Evolutionary conservation across 2,888 invertebrate species (phyloP), one percentile per base, ranked within the genome.

Genomic region (Odontothrips loti): DNA sequence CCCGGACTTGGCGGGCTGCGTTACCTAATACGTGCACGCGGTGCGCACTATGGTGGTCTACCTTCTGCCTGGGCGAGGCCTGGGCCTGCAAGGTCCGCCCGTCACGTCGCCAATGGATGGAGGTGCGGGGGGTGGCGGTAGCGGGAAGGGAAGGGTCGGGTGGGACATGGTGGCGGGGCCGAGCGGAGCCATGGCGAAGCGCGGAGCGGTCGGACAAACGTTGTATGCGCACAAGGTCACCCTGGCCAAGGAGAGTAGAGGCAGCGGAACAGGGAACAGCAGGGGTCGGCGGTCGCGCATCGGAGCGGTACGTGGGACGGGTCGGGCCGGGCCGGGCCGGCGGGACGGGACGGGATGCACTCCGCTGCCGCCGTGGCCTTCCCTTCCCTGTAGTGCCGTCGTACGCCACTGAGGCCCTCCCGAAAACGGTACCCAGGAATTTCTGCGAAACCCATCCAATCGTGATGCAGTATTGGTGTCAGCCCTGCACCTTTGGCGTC

Each of bases 211-310:
- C 4, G 12, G 23, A 12, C 68, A 27, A 27, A 12, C 27, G 68
- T 27, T 27, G 68, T 27, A 27, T 75, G 68, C 68, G 27, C 68
- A 75, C 68, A 75, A 75, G 68, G 68, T 75, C 68, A 75, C 68
- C 68, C 68, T 75, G 68, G 23, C 68, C 68, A 75, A 75, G 68
- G 68, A 75, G 68, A 75, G 23, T 43, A 6, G 34, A n/a, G 20
- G 68, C 68, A 75, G 68, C 68, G 27, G 68, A 27, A 75, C 68
- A 75, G 68, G 68, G 68, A 23, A 23, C 51, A 15, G 58, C 58
- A n/a, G 20, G 17, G 58, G n/a, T 58, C 58, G 58, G 20, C n/a
- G 27, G 68, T 27, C 68, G 23, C 68, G 68, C 68, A 27, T 23
- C 27, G 23, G n/a, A 20, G 23, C 68, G 68, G 68, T 11, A 4